Base-by-base conservation (phyloP, 92 coral and sea anemone species). In the Muricea muricata region DNA sequence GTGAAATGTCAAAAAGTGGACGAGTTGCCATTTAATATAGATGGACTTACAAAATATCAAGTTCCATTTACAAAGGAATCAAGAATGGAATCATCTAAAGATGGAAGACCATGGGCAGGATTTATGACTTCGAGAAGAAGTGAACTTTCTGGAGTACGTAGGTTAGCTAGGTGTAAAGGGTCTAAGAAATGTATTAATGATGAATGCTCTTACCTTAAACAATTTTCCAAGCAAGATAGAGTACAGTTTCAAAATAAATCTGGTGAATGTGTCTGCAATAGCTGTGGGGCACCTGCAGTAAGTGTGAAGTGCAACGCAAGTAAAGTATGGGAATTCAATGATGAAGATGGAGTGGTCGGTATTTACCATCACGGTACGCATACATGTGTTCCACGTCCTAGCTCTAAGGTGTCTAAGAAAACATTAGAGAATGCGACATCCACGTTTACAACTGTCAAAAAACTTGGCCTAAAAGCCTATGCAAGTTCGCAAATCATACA, bases 101-200 rank as follows among this genome's bases (percentile, higher is more conserved):
- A 90, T 90, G 93, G 92, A 50, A 79, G 92, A 56, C 92, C 92
- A 15, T 89, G 90, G 89, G 89, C 84, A 7, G 92, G 86, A 21
- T 89, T 89, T 48, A 89, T 85, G 93, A 82, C 90, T n/a, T 90
- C 91, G 17, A 61, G 89, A 63, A 82, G 91, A 83, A 87, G 89
- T 65, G 93, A 88, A 20, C 87, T 90, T 29, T 42, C 23, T 47
- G 91, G 93, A 39, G 61, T 40, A 8, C 83, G 93, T 15, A 81
- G 93, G 55, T 31, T 90, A 41, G 93, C 90, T 42, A 65, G 90
- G 10, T 90, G 90, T 77, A 90, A 90, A 83, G 90, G 90, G 34
- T 90, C 90, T 17, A 57, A 63, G 37, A 90, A 75, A 58, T 86
- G 93, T 82, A 17, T 89, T 4, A 85, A 89, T 50, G 92, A 89